Evolutionary conservation across 2,797 vertebrate species (phyloP), one percentile per base, ranked within the genome.

Genomic region (Myiotriccus ornatus): DNA sequence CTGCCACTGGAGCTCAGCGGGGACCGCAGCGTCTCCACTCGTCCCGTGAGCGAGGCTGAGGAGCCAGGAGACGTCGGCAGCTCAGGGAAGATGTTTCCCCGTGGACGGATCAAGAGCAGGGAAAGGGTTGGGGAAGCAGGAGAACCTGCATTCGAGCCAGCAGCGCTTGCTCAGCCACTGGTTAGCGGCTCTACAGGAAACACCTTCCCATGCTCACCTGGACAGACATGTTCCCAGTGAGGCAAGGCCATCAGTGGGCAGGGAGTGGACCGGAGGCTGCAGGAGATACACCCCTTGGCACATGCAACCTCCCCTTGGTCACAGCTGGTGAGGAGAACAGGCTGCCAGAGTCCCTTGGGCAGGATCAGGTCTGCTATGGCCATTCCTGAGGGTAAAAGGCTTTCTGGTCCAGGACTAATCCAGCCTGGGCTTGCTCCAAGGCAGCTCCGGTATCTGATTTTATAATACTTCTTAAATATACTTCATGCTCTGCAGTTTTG

Each of bases 171-270:
- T 92, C 87, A 77, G 70, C 95, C 2, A 3, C 95, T 95, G 93
- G 90, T 93, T 91, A 93, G 93, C 89, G 94, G 89, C 84, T 89
- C 43, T 92, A 85, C 84, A 82, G 92, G 94, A 92, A 93, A 84
- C 94, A 94, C 84, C 90, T 95, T 41, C 75, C 89, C 14, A 0
- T 56, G 93, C 49, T 92, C 79, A 69, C 93, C 94, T 92, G 92
- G 94, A 92, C 53, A 79, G 93, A 80, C 95, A 93, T 60, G 95
- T 89, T 96, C 94, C 64, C 0, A n/a, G 60, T 1, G 8, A 59
- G 78, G 67, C 63, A 87, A 20, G 75, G 86, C 93, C 0, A 0
- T 9, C 84, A 20, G 79, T 0, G 12, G 74, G 74, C 82, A 87
- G 95, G 95, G 91, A 96, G 91, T 11, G 76, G 81, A 79, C 0